A percentile compares a stretch with the other conserved stretches of the same genome.
These are phyloP conservation scores for Thaumetopoea pityocampa DNA, from an alignment of 1,140 invertebrate species.

Conservation along the genomic window DNA sequence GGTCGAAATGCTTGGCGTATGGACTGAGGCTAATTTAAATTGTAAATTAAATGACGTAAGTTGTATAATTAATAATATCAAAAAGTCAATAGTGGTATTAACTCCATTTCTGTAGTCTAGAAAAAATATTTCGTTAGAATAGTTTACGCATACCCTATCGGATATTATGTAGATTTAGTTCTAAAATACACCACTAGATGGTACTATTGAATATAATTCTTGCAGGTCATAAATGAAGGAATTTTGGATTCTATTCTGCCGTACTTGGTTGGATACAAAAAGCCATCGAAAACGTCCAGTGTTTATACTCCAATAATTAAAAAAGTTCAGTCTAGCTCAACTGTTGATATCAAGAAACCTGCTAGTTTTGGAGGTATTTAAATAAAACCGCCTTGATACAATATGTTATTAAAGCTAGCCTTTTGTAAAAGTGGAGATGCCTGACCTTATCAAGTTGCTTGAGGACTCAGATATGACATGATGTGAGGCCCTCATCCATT, in stretches of 20 bases:
- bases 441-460: too few species aligned
- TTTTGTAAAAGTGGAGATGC: too few species aligned
- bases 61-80: too few species aligned
- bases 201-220: conserved; percentile 38
- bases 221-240: conserved; percentile 84
- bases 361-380: conserved; percentile 65
- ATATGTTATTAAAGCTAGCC: too few species aligned
- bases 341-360: conserved; percentile 72
- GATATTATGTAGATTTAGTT: neutral
- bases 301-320: conserved; percentile 77
- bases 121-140: too few species aligned
- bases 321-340: conserved; percentile 50
- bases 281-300: conserved; percentile 65
- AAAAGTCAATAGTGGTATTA: too few species aligned
- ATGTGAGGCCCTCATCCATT: too few species aligned
- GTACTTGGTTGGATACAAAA: conserved; percentile 77
- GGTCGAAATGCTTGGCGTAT: conserved; percentile 67
- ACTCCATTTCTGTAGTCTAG: too few species aligned
- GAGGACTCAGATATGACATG: too few species aligned
- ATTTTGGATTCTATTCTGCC: conserved; percentile 86
- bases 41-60: conserved; percentile 67
- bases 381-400: neutral
- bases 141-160: too few species aligned
- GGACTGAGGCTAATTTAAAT: conserved; percentile 68
- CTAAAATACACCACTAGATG: conserved; percentile 19